Evolutionary conservation across 2,797 vertebrate genomes (phyloP).

Genomic region (Anniella stebbinsi): DNA sequence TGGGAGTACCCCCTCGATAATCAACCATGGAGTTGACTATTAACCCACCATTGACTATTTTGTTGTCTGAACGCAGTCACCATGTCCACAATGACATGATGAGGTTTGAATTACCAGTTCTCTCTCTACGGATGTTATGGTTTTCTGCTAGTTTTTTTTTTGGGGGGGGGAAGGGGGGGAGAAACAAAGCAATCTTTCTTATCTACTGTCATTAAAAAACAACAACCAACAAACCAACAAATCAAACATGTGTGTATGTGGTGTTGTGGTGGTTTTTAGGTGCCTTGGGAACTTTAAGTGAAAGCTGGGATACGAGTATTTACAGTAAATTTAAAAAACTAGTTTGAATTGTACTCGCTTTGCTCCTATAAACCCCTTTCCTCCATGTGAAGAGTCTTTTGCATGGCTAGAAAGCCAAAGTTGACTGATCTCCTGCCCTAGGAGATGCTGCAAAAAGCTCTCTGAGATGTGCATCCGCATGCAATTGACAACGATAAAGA

Average conservation of each 20-base stretch:
- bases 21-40: too few species aligned
- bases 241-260: too few species aligned
- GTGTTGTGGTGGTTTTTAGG: not conserved
- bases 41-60: too few species aligned
- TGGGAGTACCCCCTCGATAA: too few species aligned
- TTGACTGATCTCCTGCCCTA: conserved; percentile 35
- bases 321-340: not conserved
- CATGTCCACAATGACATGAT: not conserved
- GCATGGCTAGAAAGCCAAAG: conserved; percentile 26
- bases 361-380: not conserved
- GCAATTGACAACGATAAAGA: conserved; percentile 11
- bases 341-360: not conserved
- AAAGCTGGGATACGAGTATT: not conserved
- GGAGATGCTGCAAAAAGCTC: not conserved
- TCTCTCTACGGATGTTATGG: not conserved
- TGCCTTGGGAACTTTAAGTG: not conserved
- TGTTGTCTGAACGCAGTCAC: too few species aligned
- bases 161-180: too few species aligned
- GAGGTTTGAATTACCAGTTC: not conserved
- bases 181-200: not conserved
- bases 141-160: not conserved
- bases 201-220: not conserved
- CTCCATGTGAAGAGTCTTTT: conserved; percentile 11
- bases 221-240: too few species aligned
- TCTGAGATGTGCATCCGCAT: conserved; percentile 23